Base-by-base conservation (phyloP, 2,797 vertebrate genomes). In the Anas flavirostris region DNA sequence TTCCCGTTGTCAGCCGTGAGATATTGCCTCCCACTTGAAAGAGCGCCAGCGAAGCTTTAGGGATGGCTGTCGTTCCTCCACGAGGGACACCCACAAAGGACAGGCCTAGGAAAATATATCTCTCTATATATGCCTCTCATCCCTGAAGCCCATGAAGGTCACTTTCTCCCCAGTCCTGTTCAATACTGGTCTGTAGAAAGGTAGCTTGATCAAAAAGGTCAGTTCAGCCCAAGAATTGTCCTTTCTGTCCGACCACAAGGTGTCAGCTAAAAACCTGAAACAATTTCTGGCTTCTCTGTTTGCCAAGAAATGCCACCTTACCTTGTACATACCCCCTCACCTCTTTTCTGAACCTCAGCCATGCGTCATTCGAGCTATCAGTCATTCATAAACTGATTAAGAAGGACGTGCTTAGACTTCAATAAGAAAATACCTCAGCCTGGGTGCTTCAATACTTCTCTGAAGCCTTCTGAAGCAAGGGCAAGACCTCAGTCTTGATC, bases 11-110 rank as follows among this genome's bases (percentile, higher is more conserved):
- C 85, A 92, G 80, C 62, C 29, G 1, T 78, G 84, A 87, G 84
- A 67, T 87, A 87, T 83, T 82, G 23, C 84, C 85, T 58, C 85
- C 85, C 62, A 23, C 43, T 69, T 64, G 74, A 75, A 58, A 74
- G 25, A 41, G 52, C 21, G 80, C 74, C 68, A 74, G 43, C 16
- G 58, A 88, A 79, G 50, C 37, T 12, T 0, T 3, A 31, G 80
- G 74, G 80, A 25, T 13, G 26, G 55, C 48, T 12, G 46, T 11
- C 18, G 31, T 55, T 73, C 52, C 46, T 82, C 53, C 59, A 15
- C 37, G 7, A 25, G 44, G 39, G 58, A 84, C 29, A 13, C 12
- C 43, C 9, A 52, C 56, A 41, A 64, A 80, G 56, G 55, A 53
- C 3, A 5, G 33, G 46, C 13, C 33, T 22, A 18, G 28, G 15